Evolutionary conservation across 2,888 invertebrate species (phyloP).

Genomic region (Dryobotodes eremita): DNA sequence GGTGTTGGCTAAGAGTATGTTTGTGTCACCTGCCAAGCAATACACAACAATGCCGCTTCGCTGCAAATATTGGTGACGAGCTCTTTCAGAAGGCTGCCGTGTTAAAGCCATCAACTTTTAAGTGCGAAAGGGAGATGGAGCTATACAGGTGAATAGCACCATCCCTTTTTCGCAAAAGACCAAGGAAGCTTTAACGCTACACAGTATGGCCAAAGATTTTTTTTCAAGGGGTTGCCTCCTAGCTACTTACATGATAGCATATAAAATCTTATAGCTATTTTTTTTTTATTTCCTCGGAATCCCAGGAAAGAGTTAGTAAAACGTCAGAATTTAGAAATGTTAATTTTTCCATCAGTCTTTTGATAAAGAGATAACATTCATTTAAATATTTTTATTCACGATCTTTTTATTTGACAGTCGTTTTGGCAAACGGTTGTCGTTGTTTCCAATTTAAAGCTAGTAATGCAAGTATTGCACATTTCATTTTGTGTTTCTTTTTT

Average conservation of each 20-base stretch:
- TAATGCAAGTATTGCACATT: conserved; percentile 49
- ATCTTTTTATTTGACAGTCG: conserved; percentile 29
- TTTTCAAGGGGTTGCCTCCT: conserved; percentile 1
- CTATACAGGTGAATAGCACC: background rate
- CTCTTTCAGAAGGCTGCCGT: background rate
- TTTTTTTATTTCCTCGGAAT: conserved; percentile 11
- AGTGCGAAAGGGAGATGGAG: background rate
- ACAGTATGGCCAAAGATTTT: background rate
- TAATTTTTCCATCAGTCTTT: conserved; percentile 62
- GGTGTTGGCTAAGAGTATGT: conserved; percentile 22
- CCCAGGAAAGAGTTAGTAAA: conserved; percentile 19
- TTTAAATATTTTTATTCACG: conserved; percentile 29
- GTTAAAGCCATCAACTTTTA: background rate
- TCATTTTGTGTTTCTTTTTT: conserved; percentile 1
- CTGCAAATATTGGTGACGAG: background rate
- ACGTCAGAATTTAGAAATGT: conserved; percentile 47
- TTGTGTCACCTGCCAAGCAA: too few species aligned
- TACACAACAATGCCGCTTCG: background rate
- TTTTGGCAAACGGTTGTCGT: conserved; percentile 34
- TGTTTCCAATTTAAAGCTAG: conserved; percentile 42
- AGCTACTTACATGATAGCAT: conserved; percentile 26
- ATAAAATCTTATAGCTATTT: conserved; percentile 20
- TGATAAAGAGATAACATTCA: conserved; percentile 52
- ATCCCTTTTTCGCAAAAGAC: background rate
- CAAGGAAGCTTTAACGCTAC: background rate